Evolutionary conservation across 1,140 invertebrate species (phyloP).

Genomic region (Euwallacea similis): DNA sequence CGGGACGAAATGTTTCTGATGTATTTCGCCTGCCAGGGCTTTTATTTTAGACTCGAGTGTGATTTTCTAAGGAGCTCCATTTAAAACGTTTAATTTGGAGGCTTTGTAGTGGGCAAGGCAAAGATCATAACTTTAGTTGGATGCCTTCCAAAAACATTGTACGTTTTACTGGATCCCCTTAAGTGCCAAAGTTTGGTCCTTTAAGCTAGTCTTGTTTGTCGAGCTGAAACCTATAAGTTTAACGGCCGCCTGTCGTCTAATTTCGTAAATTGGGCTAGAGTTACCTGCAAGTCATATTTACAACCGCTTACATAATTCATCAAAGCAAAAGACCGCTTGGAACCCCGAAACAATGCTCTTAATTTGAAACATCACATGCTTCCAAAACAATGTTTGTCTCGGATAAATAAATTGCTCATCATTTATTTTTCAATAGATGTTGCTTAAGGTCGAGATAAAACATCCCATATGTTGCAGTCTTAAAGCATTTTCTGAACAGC

Average conservation of each 20-base stretch:
- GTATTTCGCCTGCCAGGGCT: constrained; percentile 4
- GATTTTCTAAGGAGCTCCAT: not conserved
- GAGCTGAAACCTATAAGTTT: constrained; percentile 19
- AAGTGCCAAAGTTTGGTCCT: constrained; percentile 27
- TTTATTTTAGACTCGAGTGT: constrained; percentile 6
- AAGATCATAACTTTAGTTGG: constrained; percentile 18
- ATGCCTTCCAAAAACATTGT: constrained; percentile 22
- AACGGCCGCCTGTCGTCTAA: not conserved
- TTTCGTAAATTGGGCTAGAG: too few relatives aligned
- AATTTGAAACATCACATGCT: too few relatives aligned
- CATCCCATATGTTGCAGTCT: too few relatives aligned
- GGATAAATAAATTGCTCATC: too few relatives aligned
- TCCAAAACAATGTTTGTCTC: too few relatives aligned
- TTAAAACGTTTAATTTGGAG: not conserved
- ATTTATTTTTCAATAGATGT: too few relatives aligned
- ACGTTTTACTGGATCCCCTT: constrained; percentile 22
- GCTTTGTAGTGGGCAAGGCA: not conserved
- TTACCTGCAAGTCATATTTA: too few relatives aligned
- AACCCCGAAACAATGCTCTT: too few relatives aligned
- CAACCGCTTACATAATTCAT: too few relatives aligned
- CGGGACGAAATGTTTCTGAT: not conserved
- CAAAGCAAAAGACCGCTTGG: too few relatives aligned
- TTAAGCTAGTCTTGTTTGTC: constrained; percentile 23
- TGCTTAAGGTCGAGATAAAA: too few relatives aligned
- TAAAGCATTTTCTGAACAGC: too few relatives aligned